Conservation (phyloP, 2,113 vertebrate species). For the Dasyprocta punctata region DNA sequence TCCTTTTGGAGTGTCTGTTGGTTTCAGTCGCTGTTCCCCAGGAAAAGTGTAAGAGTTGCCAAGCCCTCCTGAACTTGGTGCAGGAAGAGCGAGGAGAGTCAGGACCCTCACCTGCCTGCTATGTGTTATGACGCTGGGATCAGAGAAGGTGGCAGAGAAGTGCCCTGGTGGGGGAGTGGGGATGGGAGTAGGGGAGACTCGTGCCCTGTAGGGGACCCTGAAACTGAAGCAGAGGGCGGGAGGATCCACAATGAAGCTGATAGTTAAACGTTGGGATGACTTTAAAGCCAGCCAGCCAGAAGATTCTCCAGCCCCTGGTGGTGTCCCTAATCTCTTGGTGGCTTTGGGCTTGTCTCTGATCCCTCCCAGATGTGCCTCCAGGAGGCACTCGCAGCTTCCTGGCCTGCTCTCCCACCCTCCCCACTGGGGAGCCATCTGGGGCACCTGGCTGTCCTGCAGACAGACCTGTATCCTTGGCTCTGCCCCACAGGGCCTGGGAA, state of each 20-base stretch:
- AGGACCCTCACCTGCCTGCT: neutral
- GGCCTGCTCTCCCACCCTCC: neutral
- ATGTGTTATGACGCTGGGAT: neutral
- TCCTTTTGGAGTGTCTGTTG: neutral
- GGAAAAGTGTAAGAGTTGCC: neutral
- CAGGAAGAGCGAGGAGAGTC: neutral
- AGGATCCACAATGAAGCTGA: neutral
- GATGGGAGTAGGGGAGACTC: neutral
- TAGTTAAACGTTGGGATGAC: neutral
- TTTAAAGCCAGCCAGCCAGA: neutral
- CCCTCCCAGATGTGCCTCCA: neutral
- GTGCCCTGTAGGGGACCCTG: neutral
- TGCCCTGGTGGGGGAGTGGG: neutral
- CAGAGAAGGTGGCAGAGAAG: neutral
- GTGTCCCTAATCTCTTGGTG: neutral
- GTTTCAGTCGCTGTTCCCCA: neutral
- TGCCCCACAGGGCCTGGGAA: fast-evolving
- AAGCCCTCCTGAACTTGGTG: neutral
- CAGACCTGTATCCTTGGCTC: fast-evolving
- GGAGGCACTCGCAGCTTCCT: neutral
- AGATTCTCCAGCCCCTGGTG: neutral
- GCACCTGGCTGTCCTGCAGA: neutral
- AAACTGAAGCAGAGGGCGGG: neutral
- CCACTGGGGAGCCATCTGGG: neutral
- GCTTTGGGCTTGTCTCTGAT: neutral